Percentiles rank a stretch among this genome's conserved stretches.
These are phyloP conservation scores for Drosophila suzukii DNA, from an alignment of 1,140 invertebrate species.

Conservation along the genomic window DNA sequence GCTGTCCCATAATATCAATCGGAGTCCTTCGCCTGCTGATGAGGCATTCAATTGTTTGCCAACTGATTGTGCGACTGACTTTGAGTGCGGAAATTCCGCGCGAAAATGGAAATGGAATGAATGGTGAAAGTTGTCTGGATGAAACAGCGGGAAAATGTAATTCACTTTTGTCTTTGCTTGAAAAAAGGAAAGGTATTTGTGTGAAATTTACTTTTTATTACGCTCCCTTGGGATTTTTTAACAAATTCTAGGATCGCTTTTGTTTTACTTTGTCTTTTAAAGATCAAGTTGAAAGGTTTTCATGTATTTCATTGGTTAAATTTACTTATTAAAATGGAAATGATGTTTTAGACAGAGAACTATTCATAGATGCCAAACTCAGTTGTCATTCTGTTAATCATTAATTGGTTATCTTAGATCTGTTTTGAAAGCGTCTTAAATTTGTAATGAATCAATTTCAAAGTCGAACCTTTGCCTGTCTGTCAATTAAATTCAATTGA, in stretches of 20 bases:
- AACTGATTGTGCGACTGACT: slow-evolving; percentile 59
- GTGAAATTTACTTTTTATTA: not conserved
- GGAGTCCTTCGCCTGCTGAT: slow-evolving; percentile 57
- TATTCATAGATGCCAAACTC: not conserved
- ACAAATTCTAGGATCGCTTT: not conserved
- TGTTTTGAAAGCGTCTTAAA: slow-evolving; percentile 1
- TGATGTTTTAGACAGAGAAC: no score
- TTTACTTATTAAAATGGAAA: not conserved
- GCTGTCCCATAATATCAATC: slow-evolving; percentile 64
- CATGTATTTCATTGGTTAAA: not conserved
- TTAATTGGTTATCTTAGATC: slow-evolving; percentile 1
- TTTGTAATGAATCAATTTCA: slow-evolving; percentile 21
- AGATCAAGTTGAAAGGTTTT: not conserved
- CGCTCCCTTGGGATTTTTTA: not conserved
- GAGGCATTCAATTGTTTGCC: slow-evolving; percentile 67
- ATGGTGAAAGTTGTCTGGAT: slow-evolving; percentile 2
- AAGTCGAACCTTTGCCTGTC: slow-evolving; percentile 14
- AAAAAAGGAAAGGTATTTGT: slow-evolving; percentile 17
- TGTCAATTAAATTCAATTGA: slow-evolving; percentile 74
- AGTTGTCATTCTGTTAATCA: not conserved
- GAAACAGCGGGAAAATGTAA: slow-evolving; percentile 21
- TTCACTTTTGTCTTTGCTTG: slow-evolving; percentile 14
- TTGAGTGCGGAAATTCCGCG: slow-evolving; percentile 35
- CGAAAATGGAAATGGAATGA: slow-evolving; percentile 26
- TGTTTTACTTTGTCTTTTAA: not conserved